Evolutionary conservation across 2,888 invertebrate species (phyloP).

Genomic region (Drosophila koepferae): DNA sequence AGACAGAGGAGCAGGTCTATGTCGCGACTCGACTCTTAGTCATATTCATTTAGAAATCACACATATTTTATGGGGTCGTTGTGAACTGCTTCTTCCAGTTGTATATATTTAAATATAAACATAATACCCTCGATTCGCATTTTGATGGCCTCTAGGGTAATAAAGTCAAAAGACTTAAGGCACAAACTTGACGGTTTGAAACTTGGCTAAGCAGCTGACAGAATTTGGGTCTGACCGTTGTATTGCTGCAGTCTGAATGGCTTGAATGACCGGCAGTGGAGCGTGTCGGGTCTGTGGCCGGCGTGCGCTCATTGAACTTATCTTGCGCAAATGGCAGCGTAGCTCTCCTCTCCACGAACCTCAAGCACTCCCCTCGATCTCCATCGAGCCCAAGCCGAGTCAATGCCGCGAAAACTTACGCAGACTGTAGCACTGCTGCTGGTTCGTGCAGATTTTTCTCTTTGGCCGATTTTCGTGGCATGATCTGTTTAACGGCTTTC

Average conservation of each 20-base stretch:
- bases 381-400: background rate
- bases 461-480: slow-evolving; percentile 79
- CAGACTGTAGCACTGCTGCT: slow-evolving; percentile 37
- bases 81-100: background rate
- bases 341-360: slow-evolving; percentile 2
- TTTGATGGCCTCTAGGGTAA: slow-evolving; percentile 10
- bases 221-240: slow-evolving; percentile 23
- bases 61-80: background rate
- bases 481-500: slow-evolving; percentile 81
- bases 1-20: background rate
- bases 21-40: background rate
- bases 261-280: slow-evolving; percentile 54
- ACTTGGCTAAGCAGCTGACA: slow-evolving; percentile 41
- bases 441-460: slow-evolving; percentile 72
- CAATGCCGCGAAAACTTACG: slow-evolving; percentile 34
- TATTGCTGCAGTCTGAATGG: slow-evolving; percentile 12
- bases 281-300: slow-evolving; percentile 65
- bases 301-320: slow-evolving; percentile 74
- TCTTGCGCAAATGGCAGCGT: slow-evolving; percentile 71
- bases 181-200: slow-evolving; percentile 57
- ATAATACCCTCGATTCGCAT: background rate
- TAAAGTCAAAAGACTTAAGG: slow-evolving; percentile 58
- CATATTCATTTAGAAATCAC: background rate
- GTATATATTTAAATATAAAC: background rate
- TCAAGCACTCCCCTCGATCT: background rate